phyloP scores from a whole-genome alignment of 1,140 invertebrate genomes.

The Elymnias hypermnestra region DNA sequence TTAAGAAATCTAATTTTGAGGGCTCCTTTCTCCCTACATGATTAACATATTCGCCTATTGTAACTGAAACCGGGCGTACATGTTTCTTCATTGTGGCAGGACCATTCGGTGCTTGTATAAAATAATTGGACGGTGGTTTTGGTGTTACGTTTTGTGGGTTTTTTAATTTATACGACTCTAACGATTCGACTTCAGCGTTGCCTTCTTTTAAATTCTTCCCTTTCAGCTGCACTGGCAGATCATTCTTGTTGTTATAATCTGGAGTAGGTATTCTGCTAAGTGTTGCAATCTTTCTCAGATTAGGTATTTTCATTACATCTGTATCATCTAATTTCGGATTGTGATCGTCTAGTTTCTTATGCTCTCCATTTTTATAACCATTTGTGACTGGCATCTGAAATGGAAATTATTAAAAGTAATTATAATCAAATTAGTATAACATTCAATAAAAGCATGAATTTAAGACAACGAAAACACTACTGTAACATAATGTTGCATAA shows the following conservation, averaged over 20 bases:
- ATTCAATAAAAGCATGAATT: too few relatives aligned
- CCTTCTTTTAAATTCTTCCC: constrained; percentile 73
- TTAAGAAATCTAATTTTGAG: constrained; percentile 82
- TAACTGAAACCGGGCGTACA: constrained; percentile 77
- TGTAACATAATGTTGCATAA: too few relatives aligned
- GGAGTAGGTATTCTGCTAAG: constrained; percentile 77
- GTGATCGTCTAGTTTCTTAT: constrained; percentile 20
- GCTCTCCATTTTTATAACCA: constrained; percentile 42
- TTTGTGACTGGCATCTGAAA: constrained; percentile 62
- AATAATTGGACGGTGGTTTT: constrained; percentile 82
- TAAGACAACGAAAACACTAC: too few relatives aligned
- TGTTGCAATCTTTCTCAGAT: constrained; percentile 48
- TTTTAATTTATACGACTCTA: constrained; percentile 83
- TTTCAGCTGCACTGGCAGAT: constrained; percentile 50
- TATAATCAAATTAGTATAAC: too few relatives aligned
- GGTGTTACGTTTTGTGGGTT: constrained; percentile 77
- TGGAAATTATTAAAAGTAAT: too few relatives aligned
- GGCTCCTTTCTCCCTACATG: constrained; percentile 78
- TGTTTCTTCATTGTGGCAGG: constrained; percentile 71
- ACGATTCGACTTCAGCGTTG: constrained; percentile 80
- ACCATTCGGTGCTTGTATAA: constrained; percentile 72
- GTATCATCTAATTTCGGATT: constrained; percentile 20
- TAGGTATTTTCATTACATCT: constrained; percentile 40
- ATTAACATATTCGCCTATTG: constrained; percentile 82
- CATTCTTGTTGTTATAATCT: constrained; percentile 76